Percentiles rank a stretch among this genome's conserved stretches.
These are phyloP conservation scores for Sula dactylatra DNA, from an alignment of 2,113 vertebrate genomes.

Conservation along the genomic window DNA sequence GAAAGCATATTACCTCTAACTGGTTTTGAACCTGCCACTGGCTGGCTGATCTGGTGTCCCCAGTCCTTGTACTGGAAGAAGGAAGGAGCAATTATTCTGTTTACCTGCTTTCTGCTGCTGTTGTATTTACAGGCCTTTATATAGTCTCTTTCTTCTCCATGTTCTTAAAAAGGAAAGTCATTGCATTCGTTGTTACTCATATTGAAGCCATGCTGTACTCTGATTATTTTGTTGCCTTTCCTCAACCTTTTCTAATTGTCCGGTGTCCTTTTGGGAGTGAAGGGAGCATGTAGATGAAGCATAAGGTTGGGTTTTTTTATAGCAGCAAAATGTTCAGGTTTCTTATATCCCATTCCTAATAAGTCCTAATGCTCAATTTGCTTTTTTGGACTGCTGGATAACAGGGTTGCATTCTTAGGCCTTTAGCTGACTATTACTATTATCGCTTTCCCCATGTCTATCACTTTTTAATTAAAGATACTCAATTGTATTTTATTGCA, in stretches of 20 bases:
- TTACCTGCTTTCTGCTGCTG: not conserved
- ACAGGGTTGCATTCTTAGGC: not conserved
- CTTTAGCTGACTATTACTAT: not conserved
- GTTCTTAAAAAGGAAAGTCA: not conserved
- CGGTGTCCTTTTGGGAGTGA: not conserved
- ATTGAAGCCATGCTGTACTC: not conserved
- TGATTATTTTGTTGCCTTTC: not conserved
- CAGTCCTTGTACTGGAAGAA: not conserved
- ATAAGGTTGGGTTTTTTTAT: not conserved
- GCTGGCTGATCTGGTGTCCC: not conserved
- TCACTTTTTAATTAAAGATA: not conserved
- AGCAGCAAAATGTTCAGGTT: not conserved
- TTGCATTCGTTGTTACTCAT: not conserved
- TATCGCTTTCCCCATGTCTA: not conserved
- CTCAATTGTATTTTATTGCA: not conserved
- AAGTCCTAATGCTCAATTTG: not conserved
- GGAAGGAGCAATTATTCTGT: not conserved
- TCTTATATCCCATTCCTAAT: not conserved
- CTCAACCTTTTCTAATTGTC: not conserved
- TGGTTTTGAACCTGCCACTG: not conserved
- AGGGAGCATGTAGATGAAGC: not conserved
- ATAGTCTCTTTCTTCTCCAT: not conserved
- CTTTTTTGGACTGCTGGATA: not conserved
- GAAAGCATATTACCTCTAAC: not conserved
- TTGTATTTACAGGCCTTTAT: not conserved